Percentiles rank a stretch among this genome's conserved stretches.
phyloP scores from a whole-genome alignment of 2,113 vertebrate genomes.

The Miniopterus natalensis region DNA sequence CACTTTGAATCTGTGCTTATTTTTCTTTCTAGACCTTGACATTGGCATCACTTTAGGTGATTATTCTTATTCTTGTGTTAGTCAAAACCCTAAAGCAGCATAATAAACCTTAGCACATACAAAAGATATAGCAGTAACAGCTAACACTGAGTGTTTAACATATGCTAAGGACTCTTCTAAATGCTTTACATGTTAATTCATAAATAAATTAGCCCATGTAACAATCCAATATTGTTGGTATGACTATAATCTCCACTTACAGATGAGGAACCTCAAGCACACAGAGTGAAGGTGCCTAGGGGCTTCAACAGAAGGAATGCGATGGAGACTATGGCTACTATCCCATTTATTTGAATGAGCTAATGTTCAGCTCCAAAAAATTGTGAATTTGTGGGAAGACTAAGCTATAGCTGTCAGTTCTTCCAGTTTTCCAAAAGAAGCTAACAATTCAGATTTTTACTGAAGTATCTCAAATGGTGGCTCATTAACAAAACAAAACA shows the following conservation, averaged over 20 bases:
- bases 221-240: background rate
- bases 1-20: background rate
- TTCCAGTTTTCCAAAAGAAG: conserved; percentile 7
- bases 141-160: background rate
- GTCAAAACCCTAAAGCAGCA: conserved; percentile 11
- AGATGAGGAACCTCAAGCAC: background rate
- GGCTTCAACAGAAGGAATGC: background rate
- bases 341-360: background rate
- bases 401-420: background rate
- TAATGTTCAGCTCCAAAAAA: background rate
- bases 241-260: background rate
- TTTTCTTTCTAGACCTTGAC: conserved; percentile 52
- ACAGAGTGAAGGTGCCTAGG: background rate
- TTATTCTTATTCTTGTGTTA: conserved; percentile 28
- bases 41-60: background rate
- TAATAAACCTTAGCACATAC: background rate
- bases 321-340: background rate
- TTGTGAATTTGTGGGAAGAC: background rate
- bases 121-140: background rate
- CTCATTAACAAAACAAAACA: background rate
- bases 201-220: conserved; percentile 13
- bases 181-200: conserved; percentile 21
- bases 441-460: conserved; percentile 21
- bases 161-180: background rate
- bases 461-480: background rate